A percentile compares a stretch with the other conserved stretches of the same genome.
phyloP scores from a whole-genome alignment of 2,888 invertebrate genomes.

The Uloborus plumipes region DNA sequence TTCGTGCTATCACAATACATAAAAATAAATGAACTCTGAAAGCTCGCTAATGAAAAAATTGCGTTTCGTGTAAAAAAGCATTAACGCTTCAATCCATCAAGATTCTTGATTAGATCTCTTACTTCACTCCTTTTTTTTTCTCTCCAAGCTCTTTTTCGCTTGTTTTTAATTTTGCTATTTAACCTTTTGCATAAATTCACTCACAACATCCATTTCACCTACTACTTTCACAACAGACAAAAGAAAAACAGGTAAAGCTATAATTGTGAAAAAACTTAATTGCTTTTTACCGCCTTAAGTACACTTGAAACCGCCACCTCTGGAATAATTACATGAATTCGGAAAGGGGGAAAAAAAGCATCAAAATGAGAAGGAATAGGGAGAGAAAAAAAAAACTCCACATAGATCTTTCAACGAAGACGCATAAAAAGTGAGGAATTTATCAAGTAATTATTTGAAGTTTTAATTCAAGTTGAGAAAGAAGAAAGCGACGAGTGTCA shows the following conservation, averaged over 20 bases:
- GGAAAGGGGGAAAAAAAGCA: conserved; percentile 25
- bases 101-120: conserved; percentile 61
- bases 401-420: conserved; percentile 30
- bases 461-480: conserved; percentile 56
- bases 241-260: conserved; percentile 50
- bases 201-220: conserved; percentile 52
- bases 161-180: conserved; percentile 43
- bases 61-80: conserved; percentile 48
- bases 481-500: conserved; percentile 50
- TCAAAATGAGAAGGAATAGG: conserved; percentile 13
- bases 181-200: conserved; percentile 60
- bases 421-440: conserved; percentile 42
- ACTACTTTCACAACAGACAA: conserved; percentile 21
- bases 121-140: conserved; percentile 25
- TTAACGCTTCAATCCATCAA: conserved; percentile 60
- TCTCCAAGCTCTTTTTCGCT: conserved; percentile 16
- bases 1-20: conserved; percentile 20
- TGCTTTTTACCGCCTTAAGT: conserved; percentile 62
- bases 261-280: conserved; percentile 62
- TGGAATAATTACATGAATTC: conserved; percentile 57
- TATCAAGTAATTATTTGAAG: conserved; percentile 65
- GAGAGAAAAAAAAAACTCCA: conserved; percentile 29
- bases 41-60: conserved; percentile 23
- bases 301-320: conserved; percentile 59
- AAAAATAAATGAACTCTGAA: conserved; percentile 50